Percentiles rank a stretch among this genome's conserved stretches.
Evolutionary conservation across 2,888 invertebrate species (phyloP).

Genomic region (Mactromeris polynyma): DNA sequence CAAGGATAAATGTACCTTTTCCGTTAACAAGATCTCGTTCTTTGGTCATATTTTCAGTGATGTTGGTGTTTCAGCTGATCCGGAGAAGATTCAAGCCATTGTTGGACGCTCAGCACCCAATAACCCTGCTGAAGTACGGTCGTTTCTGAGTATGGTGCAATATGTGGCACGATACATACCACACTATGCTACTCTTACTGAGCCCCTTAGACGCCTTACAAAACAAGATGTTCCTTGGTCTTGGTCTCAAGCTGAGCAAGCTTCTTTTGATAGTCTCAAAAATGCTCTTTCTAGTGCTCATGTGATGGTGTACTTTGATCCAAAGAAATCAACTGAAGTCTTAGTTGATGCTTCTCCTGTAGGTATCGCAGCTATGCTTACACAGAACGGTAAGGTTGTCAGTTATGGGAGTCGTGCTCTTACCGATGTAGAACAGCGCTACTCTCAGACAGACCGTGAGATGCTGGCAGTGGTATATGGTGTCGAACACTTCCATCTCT

Average conservation of each 20-base stretch:
- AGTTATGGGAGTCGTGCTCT: conserved; percentile 71
- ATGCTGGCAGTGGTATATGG: conserved; percentile 77
- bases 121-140: conserved; percentile 45
- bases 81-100: conserved; percentile 52
- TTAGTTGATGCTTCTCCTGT: conserved; percentile 75
- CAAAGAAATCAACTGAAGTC: conserved; percentile 59
- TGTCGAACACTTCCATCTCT: conserved; percentile 78
- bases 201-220: no score
- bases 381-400: no score
- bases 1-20: no score
- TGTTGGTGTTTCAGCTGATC: no score
- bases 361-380: no score
- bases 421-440: conserved; percentile 71
- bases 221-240: conserved; percentile 60
- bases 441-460: conserved; percentile 76
- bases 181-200: conserved; percentile 54
- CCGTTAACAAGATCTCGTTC: conserved; percentile 54
- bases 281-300: conserved; percentile 49
- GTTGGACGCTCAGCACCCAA: no score
- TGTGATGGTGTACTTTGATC: conserved; percentile 72
- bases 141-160: conserved; percentile 62
- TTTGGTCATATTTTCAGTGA: conserved; percentile 61
- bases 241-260: conserved; percentile 54
- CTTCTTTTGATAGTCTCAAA: conserved; percentile 67
- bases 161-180: conserved; percentile 53